Evolutionary conservation across 2,113 vertebrate genomes (phyloP).

Genomic region (Neomonachus schauinslandi): DNA sequence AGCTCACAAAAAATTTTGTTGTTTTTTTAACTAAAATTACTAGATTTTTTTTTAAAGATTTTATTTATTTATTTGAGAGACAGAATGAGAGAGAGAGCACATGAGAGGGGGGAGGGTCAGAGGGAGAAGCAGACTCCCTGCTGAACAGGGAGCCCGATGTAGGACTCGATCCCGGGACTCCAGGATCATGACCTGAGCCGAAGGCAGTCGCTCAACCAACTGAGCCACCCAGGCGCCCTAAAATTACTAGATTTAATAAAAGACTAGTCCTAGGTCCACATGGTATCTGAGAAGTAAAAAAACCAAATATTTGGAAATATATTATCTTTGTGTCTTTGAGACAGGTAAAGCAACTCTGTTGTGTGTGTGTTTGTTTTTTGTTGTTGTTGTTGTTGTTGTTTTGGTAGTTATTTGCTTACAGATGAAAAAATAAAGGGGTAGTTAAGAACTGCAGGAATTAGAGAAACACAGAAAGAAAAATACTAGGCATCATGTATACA

Average conservation of each 20-base stretch:
- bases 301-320: background rate
- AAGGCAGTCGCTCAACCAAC: too few species aligned
- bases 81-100: too few species aligned
- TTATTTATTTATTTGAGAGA: too few species aligned
- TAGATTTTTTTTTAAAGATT: background rate
- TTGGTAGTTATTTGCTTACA: background rate
- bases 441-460: background rate
- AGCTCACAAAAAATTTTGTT: background rate
- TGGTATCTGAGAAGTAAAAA: background rate
- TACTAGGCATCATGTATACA: background rate
- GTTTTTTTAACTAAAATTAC: background rate
- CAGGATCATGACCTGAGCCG: too few species aligned
- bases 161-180: too few species aligned
- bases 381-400: background rate
- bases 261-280: background rate
- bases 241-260: background rate
- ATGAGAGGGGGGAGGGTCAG: too few species aligned
- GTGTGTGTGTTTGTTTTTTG: background rate
- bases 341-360: background rate
- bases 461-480: background rate
- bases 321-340: background rate
- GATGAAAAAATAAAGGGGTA: background rate
- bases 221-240: background rate
- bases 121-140: too few species aligned
- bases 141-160: too few species aligned